Base-by-base conservation (phyloP, 92 coral and sea anemone species). In the Micromussa lordhowensis region DNA sequence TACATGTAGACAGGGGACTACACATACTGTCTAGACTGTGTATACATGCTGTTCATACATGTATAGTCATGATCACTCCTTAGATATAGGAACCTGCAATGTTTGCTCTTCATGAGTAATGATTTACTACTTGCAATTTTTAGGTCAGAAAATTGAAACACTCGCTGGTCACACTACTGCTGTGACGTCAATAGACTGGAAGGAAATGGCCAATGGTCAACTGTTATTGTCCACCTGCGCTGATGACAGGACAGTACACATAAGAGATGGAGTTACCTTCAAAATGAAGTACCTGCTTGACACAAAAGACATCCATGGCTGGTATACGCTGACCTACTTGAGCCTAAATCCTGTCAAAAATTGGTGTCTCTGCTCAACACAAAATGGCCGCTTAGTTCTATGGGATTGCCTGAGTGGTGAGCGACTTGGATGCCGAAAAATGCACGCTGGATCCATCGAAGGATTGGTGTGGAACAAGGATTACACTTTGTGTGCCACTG, bases 111-210 rank as follows among this genome's bases (percentile, higher is more conserved):
- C n/a, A n/a, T 55, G 61, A 55, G 22, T 15, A 55, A 16, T 48
- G 6, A 28, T 29, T 9, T 54, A 31, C 22, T 75, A 18, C 54
- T 35, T 44, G 17, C 24, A 30, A 49, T 77, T 35, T 68, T 26
- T 87, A 95, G 98, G 98, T 48, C 59, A 82, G 53, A 95, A 87
- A 75, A 69, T 95, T 19, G 92, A 93, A 48, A 93, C 96, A 35
- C 86, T 95, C 34, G 86, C 82, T 55, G 98, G 98, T 28, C 98
- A 95, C 83, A 95, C 98, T 38, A 95, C 98, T 13, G 98, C 98
- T 40, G 98, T 95, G 38, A 95, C 98, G 21, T 95, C 98, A 63
- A 88, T 95, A 10, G 98, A 95, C 86, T 95, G 98, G 98, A 93
- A 95, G 83, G 79, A 77, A 78, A 85, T 95, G 92, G 76, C 90